These are phyloP conservation scores for Sula dactylatra DNA, from an alignment of 2,113 vertebrate species.

Conservation along the genomic window DNA sequence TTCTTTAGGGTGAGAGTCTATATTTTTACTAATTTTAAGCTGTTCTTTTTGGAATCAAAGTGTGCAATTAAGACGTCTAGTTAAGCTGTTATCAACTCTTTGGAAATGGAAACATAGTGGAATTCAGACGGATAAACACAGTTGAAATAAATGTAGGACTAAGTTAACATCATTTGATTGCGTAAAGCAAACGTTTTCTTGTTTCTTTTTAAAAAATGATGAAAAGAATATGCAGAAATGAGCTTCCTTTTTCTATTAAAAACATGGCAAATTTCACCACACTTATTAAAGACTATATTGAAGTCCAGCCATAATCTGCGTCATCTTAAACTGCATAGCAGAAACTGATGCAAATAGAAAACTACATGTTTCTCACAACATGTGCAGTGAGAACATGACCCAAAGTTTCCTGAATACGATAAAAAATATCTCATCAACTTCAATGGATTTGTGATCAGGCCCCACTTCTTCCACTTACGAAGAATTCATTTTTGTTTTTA, in stretches of 20 bases:
- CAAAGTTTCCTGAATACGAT: neutral
- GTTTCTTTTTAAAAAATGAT: neutral
- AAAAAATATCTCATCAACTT: neutral
- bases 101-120: neutral
- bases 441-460: neutral
- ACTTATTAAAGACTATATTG: neutral
- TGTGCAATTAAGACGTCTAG: neutral
- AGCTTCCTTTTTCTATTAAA: neutral
- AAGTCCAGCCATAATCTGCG: neutral
- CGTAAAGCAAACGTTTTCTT: neutral
- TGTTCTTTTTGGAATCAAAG: neutral
- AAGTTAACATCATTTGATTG: neutral
- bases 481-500: conserved; percentile 52
- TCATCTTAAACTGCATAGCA: neutral
- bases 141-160: neutral
- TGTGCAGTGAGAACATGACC: neutral
- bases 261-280: neutral
- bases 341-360: neutral
- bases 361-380: neutral
- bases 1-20: neutral
- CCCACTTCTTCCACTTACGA: neutral
- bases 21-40: neutral
- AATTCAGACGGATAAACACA: neutral
- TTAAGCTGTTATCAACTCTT: neutral
- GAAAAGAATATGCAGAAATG: neutral